A percentile compares a stretch with the other conserved stretches of the same genome.
phyloP scores from a whole-genome alignment of 2,888 invertebrate genomes.

The Hypercompe scribonia region DNA sequence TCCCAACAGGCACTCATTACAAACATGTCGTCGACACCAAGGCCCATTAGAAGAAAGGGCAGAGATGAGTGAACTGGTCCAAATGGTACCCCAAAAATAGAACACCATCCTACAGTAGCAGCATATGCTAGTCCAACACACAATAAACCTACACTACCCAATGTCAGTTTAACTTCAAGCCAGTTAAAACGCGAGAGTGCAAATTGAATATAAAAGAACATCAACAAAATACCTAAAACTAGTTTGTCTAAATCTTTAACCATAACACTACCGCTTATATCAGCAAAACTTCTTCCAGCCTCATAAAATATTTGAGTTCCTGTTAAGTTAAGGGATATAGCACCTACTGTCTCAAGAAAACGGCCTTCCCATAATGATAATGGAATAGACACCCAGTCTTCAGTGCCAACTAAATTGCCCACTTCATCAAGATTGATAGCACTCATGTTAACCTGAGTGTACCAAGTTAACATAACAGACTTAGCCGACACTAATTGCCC shows the following conservation, averaged over 20 bases:
- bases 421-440: slow-evolving; percentile 88
- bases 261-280: slow-evolving; percentile 90
- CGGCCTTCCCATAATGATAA: slow-evolving; percentile 88
- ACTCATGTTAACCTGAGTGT: slow-evolving; percentile 89
- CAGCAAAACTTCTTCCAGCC: slow-evolving; percentile 91
- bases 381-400: slow-evolving; percentile 90
- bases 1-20: slow-evolving; percentile 93
- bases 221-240: slow-evolving; percentile 88
- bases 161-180: slow-evolving; percentile 89
- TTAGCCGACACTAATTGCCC: slow-evolving; percentile 89
- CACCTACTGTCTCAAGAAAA: slow-evolving; percentile 81
- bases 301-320: slow-evolving; percentile 85
- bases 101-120: slow-evolving; percentile 90
- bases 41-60: slow-evolving; percentile 93
- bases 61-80: slow-evolving; percentile 94
- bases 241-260: slow-evolving; percentile 91
- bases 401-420: slow-evolving; percentile 91
- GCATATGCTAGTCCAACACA: slow-evolving; percentile 91
- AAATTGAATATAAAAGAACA: slow-evolving; percentile 91
- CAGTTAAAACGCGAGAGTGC: slow-evolving; percentile 91
- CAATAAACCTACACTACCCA: slow-evolving; percentile 90
- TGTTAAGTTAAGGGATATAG: slow-evolving; percentile 62
- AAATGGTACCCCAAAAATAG: slow-evolving; percentile 90
- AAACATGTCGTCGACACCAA: slow-evolving; percentile 95
- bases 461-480: slow-evolving; percentile 88